Evolutionary conservation across 1,140 invertebrate species (phyloP).

Genomic region (Fragariocoptes setiger): DNA sequence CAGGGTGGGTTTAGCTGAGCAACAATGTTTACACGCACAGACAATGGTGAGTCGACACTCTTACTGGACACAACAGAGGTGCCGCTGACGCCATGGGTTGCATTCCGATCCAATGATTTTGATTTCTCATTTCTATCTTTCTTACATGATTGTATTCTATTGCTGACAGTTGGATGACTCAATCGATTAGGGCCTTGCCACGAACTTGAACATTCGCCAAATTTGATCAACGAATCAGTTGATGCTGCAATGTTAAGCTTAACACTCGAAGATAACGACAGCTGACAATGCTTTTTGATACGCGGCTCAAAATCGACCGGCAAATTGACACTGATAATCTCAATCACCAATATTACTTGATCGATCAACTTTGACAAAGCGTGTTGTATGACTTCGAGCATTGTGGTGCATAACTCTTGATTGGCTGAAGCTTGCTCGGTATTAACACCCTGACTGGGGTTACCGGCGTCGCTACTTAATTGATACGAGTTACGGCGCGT

Average conservation of each 20-base stretch:
- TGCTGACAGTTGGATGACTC: background rate
- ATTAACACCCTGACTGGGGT: no score
- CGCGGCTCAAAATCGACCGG: slow-evolving; percentile 39
- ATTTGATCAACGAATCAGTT: slow-evolving; percentile 4
- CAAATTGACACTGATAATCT: slow-evolving; percentile 46
- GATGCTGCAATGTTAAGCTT: slow-evolving; percentile 5
- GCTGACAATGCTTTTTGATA: slow-evolving; percentile 5
- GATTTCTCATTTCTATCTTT: background rate
- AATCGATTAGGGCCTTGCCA: slow-evolving; percentile 4
- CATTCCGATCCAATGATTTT: background rate
- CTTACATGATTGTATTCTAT: background rate
- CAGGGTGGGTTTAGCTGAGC: slow-evolving; percentile 42
- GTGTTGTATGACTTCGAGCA: slow-evolving; percentile 5
- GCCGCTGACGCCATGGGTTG: no score
- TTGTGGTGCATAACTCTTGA: no score
- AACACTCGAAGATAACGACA: background rate
- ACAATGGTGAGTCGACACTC: slow-evolving; percentile 4
- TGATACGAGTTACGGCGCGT: no score
- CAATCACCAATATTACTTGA: slow-evolving; percentile 36
- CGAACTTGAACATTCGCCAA: background rate
- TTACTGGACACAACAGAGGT: background rate
- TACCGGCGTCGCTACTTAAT: no score
- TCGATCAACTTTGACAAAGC: slow-evolving; percentile 25
- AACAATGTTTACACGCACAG: slow-evolving; percentile 46
- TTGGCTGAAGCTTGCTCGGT: no score